Evolutionary conservation across 2,797 vertebrate species (phyloP).

Genomic region (Austrolebias charrua): DNA sequence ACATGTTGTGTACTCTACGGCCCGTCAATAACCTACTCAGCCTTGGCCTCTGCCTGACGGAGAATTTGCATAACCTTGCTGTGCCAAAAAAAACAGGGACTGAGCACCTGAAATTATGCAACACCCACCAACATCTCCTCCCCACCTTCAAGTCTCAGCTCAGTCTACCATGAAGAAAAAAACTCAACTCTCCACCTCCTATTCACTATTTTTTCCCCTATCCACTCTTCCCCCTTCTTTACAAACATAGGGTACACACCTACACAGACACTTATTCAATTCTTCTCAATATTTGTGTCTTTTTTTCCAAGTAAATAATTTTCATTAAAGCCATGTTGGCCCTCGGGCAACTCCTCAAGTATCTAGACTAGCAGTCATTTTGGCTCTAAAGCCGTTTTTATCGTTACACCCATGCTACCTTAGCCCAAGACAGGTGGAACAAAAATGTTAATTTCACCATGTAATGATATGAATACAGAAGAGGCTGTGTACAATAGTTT

Average conservation of each 20-base stretch:
- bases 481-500: constrained; percentile 79
- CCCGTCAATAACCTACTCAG: constrained; percentile 86
- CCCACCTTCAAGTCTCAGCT: constrained; percentile 65
- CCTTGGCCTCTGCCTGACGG: constrained; percentile 83
- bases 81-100: constrained; percentile 77
- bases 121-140: constrained; percentile 42
- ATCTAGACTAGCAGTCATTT: constrained; percentile 47
- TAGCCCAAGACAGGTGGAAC: constrained; percentile 73
- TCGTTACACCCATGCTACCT: constrained; percentile 63
- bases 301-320: constrained; percentile 65
- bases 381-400: constrained; percentile 62
- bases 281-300: constrained; percentile 60
- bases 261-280: constrained; percentile 21
- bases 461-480: constrained; percentile 79
- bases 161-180: constrained; percentile 69
- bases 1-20: constrained; percentile 85
- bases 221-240: constrained; percentile 12
- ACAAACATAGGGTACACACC: constrained; percentile 5
- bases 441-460: constrained; percentile 81
- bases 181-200: constrained; percentile 35
- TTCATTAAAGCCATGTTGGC: constrained; percentile 55
- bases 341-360: constrained; percentile 47
- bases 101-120: constrained; percentile 57
- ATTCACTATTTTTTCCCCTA: constrained; percentile 22
- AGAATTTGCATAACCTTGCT: constrained; percentile 85